Evolutionary conservation across 2,113 vertebrate species (phyloP).

Genomic region (Istiophorus platypterus): DNA sequence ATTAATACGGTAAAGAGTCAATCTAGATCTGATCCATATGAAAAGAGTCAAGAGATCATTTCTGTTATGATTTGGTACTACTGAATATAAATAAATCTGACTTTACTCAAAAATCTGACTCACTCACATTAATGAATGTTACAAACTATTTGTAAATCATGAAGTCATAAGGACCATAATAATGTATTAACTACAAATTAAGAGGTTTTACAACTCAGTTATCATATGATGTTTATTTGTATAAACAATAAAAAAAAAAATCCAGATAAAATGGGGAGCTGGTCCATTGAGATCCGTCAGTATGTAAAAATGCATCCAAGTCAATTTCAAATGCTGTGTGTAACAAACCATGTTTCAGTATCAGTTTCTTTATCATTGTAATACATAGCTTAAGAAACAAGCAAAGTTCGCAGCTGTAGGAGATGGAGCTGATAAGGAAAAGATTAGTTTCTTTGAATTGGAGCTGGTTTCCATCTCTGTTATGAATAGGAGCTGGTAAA

Average conservation of each 20-base stretch:
- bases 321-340: slow-evolving; percentile 57
- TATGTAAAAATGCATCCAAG: slow-evolving; percentile 32
- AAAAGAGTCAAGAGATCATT: neutral
- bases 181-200: neutral
- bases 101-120: neutral
- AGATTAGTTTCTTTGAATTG: slow-evolving; percentile 31
- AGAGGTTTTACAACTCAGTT: neutral
- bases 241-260: slow-evolving; percentile 1
- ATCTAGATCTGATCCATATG: no score
- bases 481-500: slow-evolving; percentile 54
- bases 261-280: neutral
- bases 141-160: neutral
- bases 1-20: no score
- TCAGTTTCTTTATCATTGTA: slow-evolving; percentile 30
- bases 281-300: slow-evolving; percentile 27
- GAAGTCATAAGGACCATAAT: neutral
- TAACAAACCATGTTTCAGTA: slow-evolving; percentile 39
- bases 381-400: slow-evolving; percentile 36
- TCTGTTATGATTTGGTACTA: neutral
- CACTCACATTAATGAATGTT: no score
- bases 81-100: neutral
- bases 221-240: neutral
- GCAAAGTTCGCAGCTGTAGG: slow-evolving; percentile 43
- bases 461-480: slow-evolving; percentile 39
- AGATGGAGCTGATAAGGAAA: slow-evolving; percentile 15